Evolutionary conservation across 2,797 vertebrate species (phyloP), one percentile per base, ranked within the genome.

Genomic region (Leucoraja ocellata): DNA sequence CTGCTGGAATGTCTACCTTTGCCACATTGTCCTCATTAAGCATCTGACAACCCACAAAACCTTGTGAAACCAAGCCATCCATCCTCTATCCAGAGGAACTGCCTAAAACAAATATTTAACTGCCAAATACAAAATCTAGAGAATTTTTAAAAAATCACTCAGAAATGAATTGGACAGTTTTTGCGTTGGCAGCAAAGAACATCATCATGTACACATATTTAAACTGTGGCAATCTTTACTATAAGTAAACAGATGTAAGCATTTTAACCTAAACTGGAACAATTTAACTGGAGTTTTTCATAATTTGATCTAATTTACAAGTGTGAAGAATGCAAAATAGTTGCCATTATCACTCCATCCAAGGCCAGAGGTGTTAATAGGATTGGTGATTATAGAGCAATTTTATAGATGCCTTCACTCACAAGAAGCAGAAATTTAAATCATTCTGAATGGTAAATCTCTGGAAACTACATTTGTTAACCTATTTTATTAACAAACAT

Each of bases 261-360:
- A 71, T 21, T 28, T 88, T 88, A 36, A 71, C 71, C 71, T 23
- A 90, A 71, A 90, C 61, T 39, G 63, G 68, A 76, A 13, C 10
- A 36, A 63, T 71, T 84, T 61, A 84, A 28, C 68, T 74, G 25
- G 11, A 54, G 39, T 25, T 23, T 25, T 54, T 46, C 25, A 54
- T 92, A 76, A 92, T 92, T 25, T 5, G 21, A 74, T 18, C 36
- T 76, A 92, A 92, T 76, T 92, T 76, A 92, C 6, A 92, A 25
- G 36, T 74, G 68, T 91, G 88, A 90, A 36, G 32, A 91, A 74
- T 91, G 36, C 54, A 36, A 91, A 74, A 5, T 74, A 54, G 68
- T 36, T 91, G 90, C 68, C 39, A 54, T 54, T 91, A 73, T 54
- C 90, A 46, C 65, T 25, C 90, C 39, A 91, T 36, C 54, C 68